Conservation (phyloP, 2,113 vertebrate genomes). For the rabbit (Oryctolagus cuniculus) region DNA sequence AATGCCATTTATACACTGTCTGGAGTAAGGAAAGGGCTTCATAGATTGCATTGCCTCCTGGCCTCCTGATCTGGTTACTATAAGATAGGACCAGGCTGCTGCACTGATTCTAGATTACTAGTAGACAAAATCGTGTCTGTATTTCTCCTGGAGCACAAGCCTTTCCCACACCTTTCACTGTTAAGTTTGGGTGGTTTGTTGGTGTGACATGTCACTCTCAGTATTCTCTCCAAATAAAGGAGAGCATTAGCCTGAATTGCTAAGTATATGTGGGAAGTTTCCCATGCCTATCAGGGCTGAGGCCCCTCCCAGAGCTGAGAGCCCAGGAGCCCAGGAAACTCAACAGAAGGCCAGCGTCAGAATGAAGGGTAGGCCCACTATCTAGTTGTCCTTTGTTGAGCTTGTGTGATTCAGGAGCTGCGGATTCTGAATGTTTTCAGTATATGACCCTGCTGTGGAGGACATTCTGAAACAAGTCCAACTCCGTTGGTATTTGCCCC, state of each 20-base stretch:
- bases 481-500: neutral
- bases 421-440: neutral
- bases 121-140: neutral
- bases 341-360: neutral
- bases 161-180: neutral
- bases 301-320: neutral
- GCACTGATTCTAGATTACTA: neutral
- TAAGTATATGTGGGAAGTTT: neutral
- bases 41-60: neutral
- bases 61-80: neutral
- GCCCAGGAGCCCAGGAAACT: neutral
- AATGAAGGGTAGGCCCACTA: too few species aligned
- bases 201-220: neutral
- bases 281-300: neutral
- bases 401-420: neutral
- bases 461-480: neutral
- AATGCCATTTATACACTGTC: neutral
- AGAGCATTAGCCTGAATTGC: neutral
- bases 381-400: neutral
- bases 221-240: constrained; percentile 16
- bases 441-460: neutral
- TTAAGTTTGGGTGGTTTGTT: neutral
- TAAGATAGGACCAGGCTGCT: neutral
- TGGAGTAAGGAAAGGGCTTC: neutral
- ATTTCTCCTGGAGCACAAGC: neutral